Evolutionary conservation across 2,888 invertebrate genomes (phyloP), one percentile per base, ranked within the genome.

Genomic region (Ormyrus labotus): DNA sequence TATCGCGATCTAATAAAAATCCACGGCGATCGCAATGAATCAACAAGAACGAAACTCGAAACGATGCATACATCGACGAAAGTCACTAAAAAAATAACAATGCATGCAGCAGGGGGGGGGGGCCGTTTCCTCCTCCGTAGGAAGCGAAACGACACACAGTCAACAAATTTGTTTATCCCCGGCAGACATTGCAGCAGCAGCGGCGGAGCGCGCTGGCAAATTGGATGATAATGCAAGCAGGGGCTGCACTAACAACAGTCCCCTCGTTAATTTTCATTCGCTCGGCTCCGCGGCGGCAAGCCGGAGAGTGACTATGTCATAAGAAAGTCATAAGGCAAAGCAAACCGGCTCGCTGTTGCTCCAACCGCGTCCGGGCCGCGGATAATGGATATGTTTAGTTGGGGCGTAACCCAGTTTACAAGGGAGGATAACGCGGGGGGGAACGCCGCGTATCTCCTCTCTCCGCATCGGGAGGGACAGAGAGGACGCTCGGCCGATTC

Each of bases 331-430:
- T 63, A 64, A 64, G 64, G 64, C 64, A 45, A 45, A 45, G 76
- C 81, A 19, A 19, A 19, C 19, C 10, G 34, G 6, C 48, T 9
- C n/a, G 34, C 9, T 48, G 48, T n/a, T 63, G 64, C 50, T n/a
- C 11, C 10, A 47, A 47, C 19, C 53, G 53, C 19, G 67, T 6
- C 11, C 57, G 58, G 51, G 19, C 19, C n/a, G 34, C 45, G 5
- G 11, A 77, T 84, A 87, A 87, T 87, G 84, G 85, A 86, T 87
- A 86, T 84, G 85, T 86, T 85, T 86, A 86, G 85, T 85, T 83
- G 83, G 19, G 82, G 82, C 81, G 84, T 85, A 84, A 83, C 83
- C 83, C 77, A 83, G 84, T 87, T 87, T 85, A 81, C 84, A 83
- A 83, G 83, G 84, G 83, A 19, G 84, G 85, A 86, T 85, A 87